These are phyloP conservation scores for Apogon talboti DNA, from an alignment of 2,797 vertebrate species.

Conservation along the genomic window DNA sequence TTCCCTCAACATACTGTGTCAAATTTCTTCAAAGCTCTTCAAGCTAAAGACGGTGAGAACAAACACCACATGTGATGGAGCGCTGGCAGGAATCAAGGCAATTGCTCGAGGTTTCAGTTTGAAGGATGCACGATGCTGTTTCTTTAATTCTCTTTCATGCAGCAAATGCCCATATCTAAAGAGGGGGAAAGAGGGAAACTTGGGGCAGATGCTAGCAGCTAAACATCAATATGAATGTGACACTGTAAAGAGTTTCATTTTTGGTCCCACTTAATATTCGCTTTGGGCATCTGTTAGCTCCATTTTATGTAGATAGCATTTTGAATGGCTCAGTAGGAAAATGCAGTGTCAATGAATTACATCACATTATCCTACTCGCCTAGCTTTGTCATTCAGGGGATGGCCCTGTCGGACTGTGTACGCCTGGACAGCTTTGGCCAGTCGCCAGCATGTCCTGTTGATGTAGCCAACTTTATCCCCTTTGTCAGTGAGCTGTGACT, in stretches of 20 bases:
- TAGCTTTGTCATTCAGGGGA: slow-evolving; percentile 62
- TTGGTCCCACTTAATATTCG: slow-evolving; percentile 44
- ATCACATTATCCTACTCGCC: slow-evolving; percentile 60
- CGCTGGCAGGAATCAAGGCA: slow-evolving; percentile 37
- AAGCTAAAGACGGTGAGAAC: slow-evolving; percentile 23
- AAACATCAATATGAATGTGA: slow-evolving; percentile 50
- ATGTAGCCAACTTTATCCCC: slow-evolving; percentile 65
- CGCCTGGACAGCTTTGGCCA: slow-evolving; percentile 59
- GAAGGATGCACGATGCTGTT: slow-evolving; percentile 20
- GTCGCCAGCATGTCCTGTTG: slow-evolving; percentile 64
- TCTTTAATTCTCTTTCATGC: slow-evolving; percentile 28
- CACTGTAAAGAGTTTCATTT: slow-evolving; percentile 26
- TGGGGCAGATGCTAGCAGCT: slow-evolving; percentile 19
- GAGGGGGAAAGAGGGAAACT: slow-evolving; percentile 1
- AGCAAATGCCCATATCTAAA: slow-evolving; percentile 27
- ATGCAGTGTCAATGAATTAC: slow-evolving; percentile 64
- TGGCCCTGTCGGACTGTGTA: slow-evolving; percentile 45
- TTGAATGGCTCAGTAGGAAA: slow-evolving; percentile 56
- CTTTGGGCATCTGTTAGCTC: slow-evolving; percentile 42
- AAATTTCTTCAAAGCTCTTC: slow-evolving; percentile 50
- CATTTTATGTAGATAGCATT: slow-evolving; percentile 48
- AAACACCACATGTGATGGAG: slow-evolving; percentile 27
- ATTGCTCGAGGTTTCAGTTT: slow-evolving; percentile 30
- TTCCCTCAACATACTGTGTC: slow-evolving; percentile 41
- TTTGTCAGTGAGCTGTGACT: slow-evolving; percentile 72